Percentiles rank a stretch among this genome's conserved stretches.
Evolutionary conservation across 2,797 vertebrate species (phyloP).

Genomic region (Sternarchorhynchus goeldii): DNA sequence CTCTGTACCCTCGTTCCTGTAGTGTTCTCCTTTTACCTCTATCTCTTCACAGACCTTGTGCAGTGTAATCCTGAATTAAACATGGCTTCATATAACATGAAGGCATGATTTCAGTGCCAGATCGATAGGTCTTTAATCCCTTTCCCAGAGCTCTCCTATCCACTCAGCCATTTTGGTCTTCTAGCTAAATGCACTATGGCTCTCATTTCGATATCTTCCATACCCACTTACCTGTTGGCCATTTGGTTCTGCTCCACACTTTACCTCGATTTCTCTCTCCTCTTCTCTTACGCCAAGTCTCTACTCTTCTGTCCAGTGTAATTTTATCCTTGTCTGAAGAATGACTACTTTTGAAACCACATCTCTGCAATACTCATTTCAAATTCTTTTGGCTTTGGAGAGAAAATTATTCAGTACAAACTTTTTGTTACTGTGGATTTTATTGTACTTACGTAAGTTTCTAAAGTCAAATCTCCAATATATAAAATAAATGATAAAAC

Average conservation of each 20-base stretch:
- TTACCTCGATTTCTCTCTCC: conserved; percentile 37
- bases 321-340: conserved; percentile 41
- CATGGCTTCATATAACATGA: conserved; percentile 71
- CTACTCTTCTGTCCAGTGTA: conserved; percentile 33
- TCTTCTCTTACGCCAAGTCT: conserved; percentile 17
- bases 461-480: background rate
- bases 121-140: conserved; percentile 75
- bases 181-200: conserved; percentile 60
- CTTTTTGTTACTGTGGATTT: background rate
- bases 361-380: conserved; percentile 15
- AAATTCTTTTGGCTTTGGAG: background rate
- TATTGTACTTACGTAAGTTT: background rate
- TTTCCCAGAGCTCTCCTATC: conserved; percentile 61
- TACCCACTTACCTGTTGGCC: conserved; percentile 46
- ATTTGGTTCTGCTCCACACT: conserved; percentile 51
- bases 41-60: conserved; percentile 58
- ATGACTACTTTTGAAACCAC: conserved; percentile 4
- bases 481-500: background rate
- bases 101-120: conserved; percentile 59
- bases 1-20: conserved; percentile 15
- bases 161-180: conserved; percentile 60
- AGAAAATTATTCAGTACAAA: background rate
- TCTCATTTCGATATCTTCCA: conserved; percentile 64
- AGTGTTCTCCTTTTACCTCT: conserved; percentile 32
- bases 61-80: conserved; percentile 68